Evolutionary conservation across 1,140 invertebrate genomes (phyloP).

Genomic region (Phenacoccus solenopsis): DNA sequence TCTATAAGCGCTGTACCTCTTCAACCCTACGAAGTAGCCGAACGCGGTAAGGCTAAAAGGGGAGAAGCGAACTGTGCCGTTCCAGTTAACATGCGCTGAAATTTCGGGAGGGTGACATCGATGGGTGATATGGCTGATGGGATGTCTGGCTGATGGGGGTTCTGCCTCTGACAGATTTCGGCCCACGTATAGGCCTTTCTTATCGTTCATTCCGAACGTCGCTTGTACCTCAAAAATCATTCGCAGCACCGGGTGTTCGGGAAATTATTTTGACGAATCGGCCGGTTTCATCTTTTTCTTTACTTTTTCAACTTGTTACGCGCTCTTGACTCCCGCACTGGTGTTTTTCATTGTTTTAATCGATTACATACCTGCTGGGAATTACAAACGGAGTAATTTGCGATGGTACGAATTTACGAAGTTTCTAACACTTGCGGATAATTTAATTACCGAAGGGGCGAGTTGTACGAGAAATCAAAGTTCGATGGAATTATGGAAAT

Average conservation of each 20-base stretch:
- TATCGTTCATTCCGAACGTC: conserved; percentile 15
- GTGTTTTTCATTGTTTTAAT: not conserved
- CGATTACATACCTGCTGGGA: not conserved
- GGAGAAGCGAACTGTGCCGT: not conserved
- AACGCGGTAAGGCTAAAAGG: not conserved
- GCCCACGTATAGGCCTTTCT: conserved; percentile 12
- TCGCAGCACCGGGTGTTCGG: not conserved
- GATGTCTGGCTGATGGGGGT: conserved; percentile 11
- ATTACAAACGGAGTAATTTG: not conserved
- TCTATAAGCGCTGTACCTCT: conserved; percentile 7
- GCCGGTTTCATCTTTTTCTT: not conserved
- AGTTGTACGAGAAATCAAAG: not conserved
- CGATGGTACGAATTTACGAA: not conserved
- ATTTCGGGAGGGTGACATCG: not conserved
- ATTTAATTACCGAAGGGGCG: not conserved
- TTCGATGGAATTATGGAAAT: not conserved
- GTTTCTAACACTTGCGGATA: not conserved
- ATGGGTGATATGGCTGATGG: not conserved
- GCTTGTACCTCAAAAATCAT: conserved; percentile 16
- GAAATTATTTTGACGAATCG: not conserved
- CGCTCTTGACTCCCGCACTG: no score
- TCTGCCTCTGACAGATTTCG: conserved; percentile 15
- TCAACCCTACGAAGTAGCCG: conserved; percentile 10
- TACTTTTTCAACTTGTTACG: not conserved
- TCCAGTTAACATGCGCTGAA: conserved; percentile 12